Evolutionary conservation across 2,797 vertebrate species (phyloP).

Genomic region (Lemur catta): DNA sequence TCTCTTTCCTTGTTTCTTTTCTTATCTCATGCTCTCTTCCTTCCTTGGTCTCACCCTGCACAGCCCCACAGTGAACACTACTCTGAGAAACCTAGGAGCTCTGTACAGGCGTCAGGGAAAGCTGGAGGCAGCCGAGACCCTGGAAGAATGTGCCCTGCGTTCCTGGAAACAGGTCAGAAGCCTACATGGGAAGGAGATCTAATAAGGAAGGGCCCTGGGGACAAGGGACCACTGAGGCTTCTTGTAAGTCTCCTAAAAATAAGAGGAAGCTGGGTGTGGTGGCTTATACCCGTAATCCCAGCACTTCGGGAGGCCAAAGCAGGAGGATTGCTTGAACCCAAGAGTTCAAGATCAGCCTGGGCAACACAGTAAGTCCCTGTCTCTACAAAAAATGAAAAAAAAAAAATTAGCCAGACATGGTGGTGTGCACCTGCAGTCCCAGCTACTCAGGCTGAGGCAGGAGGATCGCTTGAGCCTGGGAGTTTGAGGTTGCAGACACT

Average conservation of each 20-base stretch:
- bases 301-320: neutral
- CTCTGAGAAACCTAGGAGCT: slow-evolving; percentile 95
- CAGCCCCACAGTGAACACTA: slow-evolving; percentile 98
- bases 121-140: slow-evolving; percentile 91
- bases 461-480: neutral
- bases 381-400: neutral
- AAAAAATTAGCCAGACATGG: neutral
- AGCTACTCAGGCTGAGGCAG: neutral
- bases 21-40: neutral
- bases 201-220: neutral
- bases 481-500: neutral
- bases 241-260: neutral
- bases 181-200: too few relatives aligned
- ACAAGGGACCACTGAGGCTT: neutral
- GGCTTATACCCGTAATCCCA: neutral
- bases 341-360: neutral
- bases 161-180: slow-evolving; percentile 90
- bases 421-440: neutral
- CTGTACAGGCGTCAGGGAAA: slow-evolving; percentile 95
- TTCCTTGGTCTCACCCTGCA: neutral
- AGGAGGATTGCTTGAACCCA: neutral
- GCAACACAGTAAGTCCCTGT: neutral
- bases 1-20: neutral
- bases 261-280: neutral
- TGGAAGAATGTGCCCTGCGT: slow-evolving; percentile 92